Evolutionary conservation across 2,888 invertebrate species (phyloP), one percentile per base, ranked within the genome.

Genomic region (Oeneis ivallda): DNA sequence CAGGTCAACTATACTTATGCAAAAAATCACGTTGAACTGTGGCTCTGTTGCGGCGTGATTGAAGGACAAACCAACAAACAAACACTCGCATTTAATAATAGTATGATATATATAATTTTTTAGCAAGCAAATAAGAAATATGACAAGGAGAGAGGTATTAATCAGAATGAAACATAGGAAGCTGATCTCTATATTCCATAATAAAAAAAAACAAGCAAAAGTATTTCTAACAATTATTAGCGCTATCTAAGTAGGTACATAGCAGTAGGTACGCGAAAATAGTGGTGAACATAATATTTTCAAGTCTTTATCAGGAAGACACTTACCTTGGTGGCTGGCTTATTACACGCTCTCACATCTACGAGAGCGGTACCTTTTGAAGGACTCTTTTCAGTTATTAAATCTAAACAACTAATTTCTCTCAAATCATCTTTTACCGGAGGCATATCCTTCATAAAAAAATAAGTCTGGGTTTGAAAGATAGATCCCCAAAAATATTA

Each of bases 281-380:
- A 39, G 41, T 56, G 56, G 56, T 56, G 13, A 41, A 17, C n/a
- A n/a, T n/a, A n/a, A n/a, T n/a, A n/a, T n/a, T 56, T 11, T 54
- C 10, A 37, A 37, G 37, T 53, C 15, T 52, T 50, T 57, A 50
- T 4, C 13, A 11, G 37, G 37, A 15, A 10, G 43, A 49, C 5
- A 64, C 84, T 92, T 92, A 95, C 95, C 93, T 94, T 94, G 72
- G 93, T 88, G 67, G 92, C 89, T 73, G 95, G 95, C 86, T 94
- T 94, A 80, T 93, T 94, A 82, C 94, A 95, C 74, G 94, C 94
- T 85, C 94, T 93, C 74, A 93, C 94, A 86, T 95, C 95, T 72
- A 94, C 92, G 72, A 92, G 86, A 75, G 88, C 83, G 72, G 84
- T 85, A 76, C 87, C 89, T 80, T 91, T 91, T 71, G 83, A 87